phyloP scores from a whole-genome alignment of 2,113 vertebrate genomes.

The Oncorhynchus kisutch region DNA sequence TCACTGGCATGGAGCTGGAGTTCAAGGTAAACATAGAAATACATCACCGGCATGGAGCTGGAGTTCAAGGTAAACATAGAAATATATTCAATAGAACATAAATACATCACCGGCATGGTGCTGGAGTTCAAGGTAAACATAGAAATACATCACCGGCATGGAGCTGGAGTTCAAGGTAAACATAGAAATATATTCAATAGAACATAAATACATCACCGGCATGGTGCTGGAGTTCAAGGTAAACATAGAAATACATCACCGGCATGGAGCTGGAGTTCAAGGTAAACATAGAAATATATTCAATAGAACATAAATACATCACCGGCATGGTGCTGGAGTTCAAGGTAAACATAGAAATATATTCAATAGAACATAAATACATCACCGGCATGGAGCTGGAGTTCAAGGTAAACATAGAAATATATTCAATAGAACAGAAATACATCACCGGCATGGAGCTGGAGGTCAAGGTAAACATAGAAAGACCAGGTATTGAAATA shows the following conservation, averaged over 20 bases:
- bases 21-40: constrained; percentile 83
- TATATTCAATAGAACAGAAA: constrained; percentile 51
- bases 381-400: too few species aligned
- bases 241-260: not conserved
- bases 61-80: constrained; percentile 88
- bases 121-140: not conserved
- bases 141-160: constrained; percentile 87
- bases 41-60: constrained; percentile 86
- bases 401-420: too few species aligned
- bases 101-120: not conserved
- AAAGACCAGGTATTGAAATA: too few species aligned
- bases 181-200: not conserved
- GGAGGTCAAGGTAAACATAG: constrained; percentile 85
- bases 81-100: too few species aligned
- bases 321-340: not conserved
- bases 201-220: constrained; percentile 80
- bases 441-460: constrained; percentile 96
- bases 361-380: too few species aligned
- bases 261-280: not conserved
- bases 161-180: constrained; percentile 96
- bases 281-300: too few species aligned
- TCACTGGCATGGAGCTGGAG: constrained; percentile 96
- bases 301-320: too few species aligned
- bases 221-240: constrained; percentile 99
- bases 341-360: too few species aligned